Percentiles rank a stretch among this genome's conserved stretches.
These are phyloP conservation scores for Gasteruption jaculator DNA, from an alignment of 2,888 invertebrate genomes.

Conservation along the genomic window DNA sequence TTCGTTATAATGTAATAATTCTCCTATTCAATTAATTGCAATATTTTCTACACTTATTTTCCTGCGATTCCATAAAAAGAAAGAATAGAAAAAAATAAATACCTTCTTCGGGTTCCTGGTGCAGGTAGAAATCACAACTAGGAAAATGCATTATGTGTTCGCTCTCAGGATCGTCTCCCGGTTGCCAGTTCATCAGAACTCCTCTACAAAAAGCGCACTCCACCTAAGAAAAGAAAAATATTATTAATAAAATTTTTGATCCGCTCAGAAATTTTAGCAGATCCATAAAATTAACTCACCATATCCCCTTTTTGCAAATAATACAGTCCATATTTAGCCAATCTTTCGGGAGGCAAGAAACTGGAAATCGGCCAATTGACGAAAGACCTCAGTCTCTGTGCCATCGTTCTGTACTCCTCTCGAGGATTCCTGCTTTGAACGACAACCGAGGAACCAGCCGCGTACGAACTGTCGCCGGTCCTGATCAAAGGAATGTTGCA, in stretches of 20 bases:
- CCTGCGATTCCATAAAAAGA: too few species aligned
- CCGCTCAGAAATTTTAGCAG: background rate
- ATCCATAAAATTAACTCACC: too few species aligned
- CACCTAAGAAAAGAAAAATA: slow-evolving; percentile 51
- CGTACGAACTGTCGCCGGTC: slow-evolving; percentile 15
- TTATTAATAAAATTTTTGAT: slow-evolving; percentile 5
- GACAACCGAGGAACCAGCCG: slow-evolving; percentile 9
- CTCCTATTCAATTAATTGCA: too few species aligned
- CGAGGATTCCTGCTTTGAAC: slow-evolving; percentile 30
- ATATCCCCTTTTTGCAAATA: slow-evolving; percentile 67
- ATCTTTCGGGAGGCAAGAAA: slow-evolving; percentile 64
- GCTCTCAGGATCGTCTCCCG: slow-evolving; percentile 64
- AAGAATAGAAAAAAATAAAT: slow-evolving; percentile 8
- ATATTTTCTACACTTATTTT: too few species aligned
- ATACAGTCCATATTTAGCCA: slow-evolving; percentile 83
- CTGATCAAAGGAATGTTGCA: slow-evolving; percentile 63
- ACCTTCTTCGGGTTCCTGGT: slow-evolving; percentile 31
- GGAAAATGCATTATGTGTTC: slow-evolving; percentile 66
- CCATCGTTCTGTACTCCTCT: slow-evolving; percentile 57
- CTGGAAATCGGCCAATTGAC: slow-evolving; percentile 67
- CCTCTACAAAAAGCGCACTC: slow-evolving; percentile 81
- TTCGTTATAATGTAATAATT: too few species aligned
- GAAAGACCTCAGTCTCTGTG: slow-evolving; percentile 66
- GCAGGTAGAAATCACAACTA: slow-evolving; percentile 54
- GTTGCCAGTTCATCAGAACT: slow-evolving; percentile 60